phyloP scores from a whole-genome alignment of 2,888 invertebrate genomes.

The Meiosimyza platycephala region DNA sequence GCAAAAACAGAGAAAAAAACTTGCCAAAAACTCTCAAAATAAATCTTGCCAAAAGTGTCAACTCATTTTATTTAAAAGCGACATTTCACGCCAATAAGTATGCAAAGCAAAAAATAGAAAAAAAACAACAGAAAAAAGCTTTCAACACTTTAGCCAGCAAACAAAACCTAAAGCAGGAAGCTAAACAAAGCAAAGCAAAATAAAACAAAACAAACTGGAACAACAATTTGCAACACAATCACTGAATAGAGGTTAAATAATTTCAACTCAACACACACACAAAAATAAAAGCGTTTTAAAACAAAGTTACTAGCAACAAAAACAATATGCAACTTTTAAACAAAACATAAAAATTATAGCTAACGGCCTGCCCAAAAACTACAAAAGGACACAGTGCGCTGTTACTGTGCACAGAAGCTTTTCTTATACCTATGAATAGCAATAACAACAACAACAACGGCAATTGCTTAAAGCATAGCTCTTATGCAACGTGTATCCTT shows the following conservation, averaged over 20 bases:
- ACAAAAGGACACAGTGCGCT: not conserved
- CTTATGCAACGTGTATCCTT: conserved; percentile 1
- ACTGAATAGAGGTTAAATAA: conserved; percentile 34
- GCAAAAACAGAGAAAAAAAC: not conserved
- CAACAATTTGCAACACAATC: conserved; percentile 30
- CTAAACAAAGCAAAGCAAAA: not conserved
- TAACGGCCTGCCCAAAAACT: conserved; percentile 15
- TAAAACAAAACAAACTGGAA: conserved; percentile 21
- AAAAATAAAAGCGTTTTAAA: conserved; percentile 6
- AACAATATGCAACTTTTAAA: conserved; percentile 6
- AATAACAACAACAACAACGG: too few relatives aligned
- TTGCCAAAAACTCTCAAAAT: not conserved
- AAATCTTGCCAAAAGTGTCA: conserved; percentile 31
- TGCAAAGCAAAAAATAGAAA: conserved; percentile 9
- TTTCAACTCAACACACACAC: conserved; percentile 22
- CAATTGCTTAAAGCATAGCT: not conserved
- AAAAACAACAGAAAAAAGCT: not conserved
- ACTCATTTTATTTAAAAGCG: conserved; percentile 37
- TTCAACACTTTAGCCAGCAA: conserved; percentile 6
- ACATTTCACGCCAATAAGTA: conserved; percentile 38
- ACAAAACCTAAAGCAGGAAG: not conserved
- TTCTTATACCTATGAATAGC: too few relatives aligned
- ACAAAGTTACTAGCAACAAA: conserved; percentile 8
- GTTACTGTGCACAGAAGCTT: too few relatives aligned
- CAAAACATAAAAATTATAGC: conserved; percentile 18